phyloP scores from a whole-genome alignment of 1,140 invertebrate species.

The Drosophila santomea region DNA sequence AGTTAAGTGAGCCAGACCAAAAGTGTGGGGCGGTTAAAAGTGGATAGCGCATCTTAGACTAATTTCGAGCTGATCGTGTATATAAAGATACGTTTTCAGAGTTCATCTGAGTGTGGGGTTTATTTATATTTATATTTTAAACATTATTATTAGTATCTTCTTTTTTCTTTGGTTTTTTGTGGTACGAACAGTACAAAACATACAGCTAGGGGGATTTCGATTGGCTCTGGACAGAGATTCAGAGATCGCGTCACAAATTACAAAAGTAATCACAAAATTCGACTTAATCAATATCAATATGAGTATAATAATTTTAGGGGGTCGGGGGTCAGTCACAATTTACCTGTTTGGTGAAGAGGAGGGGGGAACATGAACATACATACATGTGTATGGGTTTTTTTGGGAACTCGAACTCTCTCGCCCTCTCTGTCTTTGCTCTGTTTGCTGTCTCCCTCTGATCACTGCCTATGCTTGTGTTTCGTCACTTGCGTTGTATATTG shows the following conservation, averaged over 20 bases:
- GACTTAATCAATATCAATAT: not conserved
- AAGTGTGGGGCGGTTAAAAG: not conserved
- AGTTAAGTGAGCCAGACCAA: constrained; percentile 5
- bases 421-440: constrained; percentile 6
- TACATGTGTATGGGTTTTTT: constrained; percentile 19
- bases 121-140: not conserved
- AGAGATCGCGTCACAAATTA: not conserved
- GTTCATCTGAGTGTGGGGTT: constrained; percentile 5
- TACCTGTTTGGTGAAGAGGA: constrained; percentile 47
- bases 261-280: not conserved
- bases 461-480: constrained; percentile 27
- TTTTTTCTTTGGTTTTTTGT: constrained; percentile 3
- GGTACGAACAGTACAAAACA: constrained; percentile 16
- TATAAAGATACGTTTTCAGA: constrained; percentile 4
- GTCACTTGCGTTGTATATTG: not conserved
- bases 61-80: constrained; percentile 6
- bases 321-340: constrained; percentile 42
- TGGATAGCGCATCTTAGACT: constrained; percentile 16
- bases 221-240: not conserved
- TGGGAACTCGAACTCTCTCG: constrained; percentile 28
- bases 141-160: not conserved
- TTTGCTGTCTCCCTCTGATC: constrained; percentile 16
- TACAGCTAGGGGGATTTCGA: constrained; percentile 1
- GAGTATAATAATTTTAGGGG: constrained; percentile 2
- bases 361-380: constrained; percentile 42